Evolutionary conservation across 2,113 vertebrate genomes (phyloP).

Genomic region (Lasiurus borealis): DNA sequence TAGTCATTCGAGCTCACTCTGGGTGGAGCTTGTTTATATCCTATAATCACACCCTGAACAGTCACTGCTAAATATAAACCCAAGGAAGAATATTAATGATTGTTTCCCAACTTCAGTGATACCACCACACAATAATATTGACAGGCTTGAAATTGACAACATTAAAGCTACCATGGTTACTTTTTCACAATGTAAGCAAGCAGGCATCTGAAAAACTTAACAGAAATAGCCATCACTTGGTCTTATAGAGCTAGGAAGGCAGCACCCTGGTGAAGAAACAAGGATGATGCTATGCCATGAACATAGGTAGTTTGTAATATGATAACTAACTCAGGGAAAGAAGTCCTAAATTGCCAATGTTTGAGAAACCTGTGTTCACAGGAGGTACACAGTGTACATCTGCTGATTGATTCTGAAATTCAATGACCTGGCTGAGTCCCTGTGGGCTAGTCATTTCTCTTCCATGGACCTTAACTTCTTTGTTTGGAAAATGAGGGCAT

Average conservation of each 20-base stretch:
- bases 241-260: not conserved
- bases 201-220: not conserved
- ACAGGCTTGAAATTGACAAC: not conserved
- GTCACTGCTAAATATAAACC: constrained; percentile 73
- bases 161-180: not conserved
- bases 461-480: constrained; percentile 44
- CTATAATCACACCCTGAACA: constrained; percentile 66
- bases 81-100: constrained; percentile 43
- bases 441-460: constrained; percentile 13
- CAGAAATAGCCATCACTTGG: not conserved
- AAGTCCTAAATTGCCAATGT: not conserved
- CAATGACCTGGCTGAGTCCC: constrained; percentile 24
- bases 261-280: not conserved
- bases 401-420: constrained; percentile 45
- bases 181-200: constrained; percentile 1
- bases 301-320: not conserved
- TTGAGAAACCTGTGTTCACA: not conserved
- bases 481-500: constrained; percentile 35
- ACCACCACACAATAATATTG: constrained; percentile 13
- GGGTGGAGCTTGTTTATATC: constrained; percentile 70
- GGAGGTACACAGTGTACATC: not conserved
- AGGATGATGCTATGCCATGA: not conserved
- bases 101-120: constrained; percentile 63
- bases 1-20: constrained; percentile 58
- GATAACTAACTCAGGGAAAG: constrained; percentile 25